Evolutionary conservation across 2,888 invertebrate species (phyloP), one percentile per base, ranked within the genome.

Genomic region (Andrena marginata): DNA sequence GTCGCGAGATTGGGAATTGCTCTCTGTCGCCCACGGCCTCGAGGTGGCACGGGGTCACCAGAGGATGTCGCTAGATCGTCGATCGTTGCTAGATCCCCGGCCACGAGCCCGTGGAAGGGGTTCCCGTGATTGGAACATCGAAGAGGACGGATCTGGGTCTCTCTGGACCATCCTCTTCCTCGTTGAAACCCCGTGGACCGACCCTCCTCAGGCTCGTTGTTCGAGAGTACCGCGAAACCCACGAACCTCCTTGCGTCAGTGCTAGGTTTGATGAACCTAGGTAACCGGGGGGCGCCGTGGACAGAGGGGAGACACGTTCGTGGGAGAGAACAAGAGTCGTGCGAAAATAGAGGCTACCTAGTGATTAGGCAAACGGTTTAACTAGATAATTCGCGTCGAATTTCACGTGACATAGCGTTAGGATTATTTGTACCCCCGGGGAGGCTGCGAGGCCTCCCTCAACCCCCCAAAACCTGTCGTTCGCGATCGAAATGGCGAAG

Each of bases 321-420:
- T 42, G 42, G 42, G 42, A 33, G 71, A 78, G 54, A 48, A 63
- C 33, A 71, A 79, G 77, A 63, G 71, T 70, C 83, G 84, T 79
- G 84, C 79, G 85, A 78, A 85, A 86, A 90, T 90, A 92, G 92
- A 93, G 93, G 93, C 93, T 93, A 93, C 87, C 86, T 92, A 93
- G 90, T 84, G 80, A 89, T 85, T 91, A 92, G 89, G 84, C 88
- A 86, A 80, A 85, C 77, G 79, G 67, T 72, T 80, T 81, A 82
- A 82, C 77, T 87, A 87, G 84, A 82, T 70, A 86, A 85, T 81
- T 86, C 72, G 78, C 77, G 82, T 85, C 80, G 80, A 84, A 62
- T 84, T 85, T 77, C 75, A 80, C 82, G 85, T 76, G 79, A 84
- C 83, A 71, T 87, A 84, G 85, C 81, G 72, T 86, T 88, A 87